These are phyloP conservation scores for Pipistrellus nathusii DNA, from an alignment of 2,797 vertebrate species.

Conservation along the genomic window DNA sequence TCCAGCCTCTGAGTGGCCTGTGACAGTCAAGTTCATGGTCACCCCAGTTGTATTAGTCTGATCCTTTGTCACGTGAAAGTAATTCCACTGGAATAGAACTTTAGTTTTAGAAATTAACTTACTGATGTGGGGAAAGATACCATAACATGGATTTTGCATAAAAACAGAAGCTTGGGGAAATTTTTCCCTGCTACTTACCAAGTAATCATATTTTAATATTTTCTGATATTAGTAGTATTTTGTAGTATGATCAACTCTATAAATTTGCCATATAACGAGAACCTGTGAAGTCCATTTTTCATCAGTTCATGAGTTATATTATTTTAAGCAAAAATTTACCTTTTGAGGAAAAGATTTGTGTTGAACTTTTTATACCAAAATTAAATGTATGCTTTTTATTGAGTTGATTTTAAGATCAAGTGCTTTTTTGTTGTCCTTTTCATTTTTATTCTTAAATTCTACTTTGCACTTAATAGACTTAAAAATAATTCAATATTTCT, in stretches of 20 bases:
- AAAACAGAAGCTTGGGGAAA: slow-evolving; percentile 21
- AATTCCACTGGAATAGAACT: slow-evolving; percentile 24
- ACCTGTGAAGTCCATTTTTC: background rate
- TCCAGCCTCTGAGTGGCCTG: background rate
- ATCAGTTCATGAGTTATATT: slow-evolving; percentile 22
- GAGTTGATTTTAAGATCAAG: background rate
- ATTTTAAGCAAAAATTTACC: background rate
- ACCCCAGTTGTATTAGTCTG: background rate
- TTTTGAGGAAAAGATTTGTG: slow-evolving; percentile 3
- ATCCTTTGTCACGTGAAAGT: slow-evolving; percentile 14
- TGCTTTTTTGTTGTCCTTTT: background rate
- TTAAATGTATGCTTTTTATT: background rate
- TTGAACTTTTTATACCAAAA: background rate
- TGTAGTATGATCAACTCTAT: slow-evolving; percentile 20
- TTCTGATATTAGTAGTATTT: background rate
- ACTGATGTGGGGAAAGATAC: background rate
- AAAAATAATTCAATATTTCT: background rate
- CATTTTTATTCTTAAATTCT: slow-evolving; percentile 19
- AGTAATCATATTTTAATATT: slow-evolving; percentile 6
- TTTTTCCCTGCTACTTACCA: background rate
- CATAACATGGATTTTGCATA: slow-evolving; percentile 9
- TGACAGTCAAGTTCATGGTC: background rate
- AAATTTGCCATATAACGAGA: background rate
- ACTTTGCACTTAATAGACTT: background rate
- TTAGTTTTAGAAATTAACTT: slow-evolving; percentile 53